These are phyloP conservation scores for Ptycholaimellus sp. DNA, from an alignment of 2,888 invertebrate species.

Conservation along the genomic window DNA sequence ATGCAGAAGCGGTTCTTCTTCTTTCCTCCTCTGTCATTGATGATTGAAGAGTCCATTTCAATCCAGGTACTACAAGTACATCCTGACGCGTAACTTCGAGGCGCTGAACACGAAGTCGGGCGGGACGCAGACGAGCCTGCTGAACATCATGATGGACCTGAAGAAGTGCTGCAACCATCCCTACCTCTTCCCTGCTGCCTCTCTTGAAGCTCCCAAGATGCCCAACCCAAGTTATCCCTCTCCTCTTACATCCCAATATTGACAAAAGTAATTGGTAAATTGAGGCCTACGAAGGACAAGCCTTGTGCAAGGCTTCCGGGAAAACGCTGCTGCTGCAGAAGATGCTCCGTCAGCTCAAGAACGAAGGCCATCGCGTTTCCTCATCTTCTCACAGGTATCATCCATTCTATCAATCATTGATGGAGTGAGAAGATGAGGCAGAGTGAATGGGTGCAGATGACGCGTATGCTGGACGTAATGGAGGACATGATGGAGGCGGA, in stretches of 20 bases:
- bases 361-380: constrained; percentile 70
- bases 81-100: constrained; percentile 87
- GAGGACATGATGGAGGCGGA: constrained; percentile 97
- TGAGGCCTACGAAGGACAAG: constrained; percentile 74
- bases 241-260: no score
- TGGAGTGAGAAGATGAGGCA: no score
- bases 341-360: constrained; percentile 68
- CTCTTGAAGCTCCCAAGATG: constrained; percentile 30
- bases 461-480: constrained; percentile 94
- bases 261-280: no score
- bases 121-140: constrained; percentile 54
- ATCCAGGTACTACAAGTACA: constrained; percentile 99
- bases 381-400: constrained; percentile 97
- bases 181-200: constrained; percentile 79
- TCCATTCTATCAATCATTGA: no score
- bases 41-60: no score
- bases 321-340: constrained; percentile 72
- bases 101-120: constrained; percentile 85
- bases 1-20: constrained; percentile 52
- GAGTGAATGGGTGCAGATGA: no score
- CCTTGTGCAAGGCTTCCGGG: constrained; percentile 72
- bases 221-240: no score
- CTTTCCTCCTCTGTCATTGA: no score
- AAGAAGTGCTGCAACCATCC: constrained; percentile 99
- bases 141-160: constrained; percentile 99